Conservation (phyloP, 2,888 invertebrate species). For the Drosophila fulvimacula region DNA sequence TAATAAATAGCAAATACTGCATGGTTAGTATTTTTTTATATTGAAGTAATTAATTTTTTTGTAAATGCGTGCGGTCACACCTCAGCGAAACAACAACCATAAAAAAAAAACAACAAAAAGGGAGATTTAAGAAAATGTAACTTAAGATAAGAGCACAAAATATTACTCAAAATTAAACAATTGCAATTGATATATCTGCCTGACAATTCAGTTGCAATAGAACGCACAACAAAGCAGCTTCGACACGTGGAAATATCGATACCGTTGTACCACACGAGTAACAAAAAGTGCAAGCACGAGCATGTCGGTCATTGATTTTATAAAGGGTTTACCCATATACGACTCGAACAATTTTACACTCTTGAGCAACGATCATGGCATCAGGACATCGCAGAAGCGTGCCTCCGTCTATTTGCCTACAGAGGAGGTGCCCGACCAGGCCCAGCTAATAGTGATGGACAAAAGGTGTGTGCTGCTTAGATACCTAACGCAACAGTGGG, state of each 20-base stretch:
- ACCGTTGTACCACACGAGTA: slow-evolving; percentile 10
- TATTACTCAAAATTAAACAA: not conserved
- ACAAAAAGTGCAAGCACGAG: slow-evolving; percentile 20
- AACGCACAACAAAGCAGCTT: slow-evolving; percentile 23
- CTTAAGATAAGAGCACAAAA: slow-evolving; percentile 9
- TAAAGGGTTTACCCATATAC: slow-evolving; percentile 95
- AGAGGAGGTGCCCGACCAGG: slow-evolving; percentile 90
- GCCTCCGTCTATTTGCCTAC: slow-evolving; percentile 97
- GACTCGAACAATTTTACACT: slow-evolving; percentile 96
- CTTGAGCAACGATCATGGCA: slow-evolving; percentile 94
- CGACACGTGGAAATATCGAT: slow-evolving; percentile 24
- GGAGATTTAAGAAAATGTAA: slow-evolving; percentile 12
- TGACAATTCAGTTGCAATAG: not conserved
- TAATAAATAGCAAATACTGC: too few relatives aligned
- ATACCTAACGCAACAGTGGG: slow-evolving; percentile 98
- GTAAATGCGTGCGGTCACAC: slow-evolving; percentile 32
- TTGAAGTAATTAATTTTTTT: not conserved
- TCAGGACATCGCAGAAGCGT: slow-evolving; percentile 92
- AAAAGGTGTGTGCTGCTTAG: slow-evolving; percentile 96
- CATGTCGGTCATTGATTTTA: slow-evolving; percentile 93
- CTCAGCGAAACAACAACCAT: slow-evolving; percentile 23
- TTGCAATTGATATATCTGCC: too few relatives aligned
- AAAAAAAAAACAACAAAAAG: slow-evolving; percentile 24
- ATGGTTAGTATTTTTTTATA: not conserved
- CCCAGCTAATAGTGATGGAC: slow-evolving; percentile 97